Evolutionary conservation across 2,797 vertebrate species (phyloP), one percentile per base, ranked within the genome.

Genomic region (Prionace glauca): DNA sequence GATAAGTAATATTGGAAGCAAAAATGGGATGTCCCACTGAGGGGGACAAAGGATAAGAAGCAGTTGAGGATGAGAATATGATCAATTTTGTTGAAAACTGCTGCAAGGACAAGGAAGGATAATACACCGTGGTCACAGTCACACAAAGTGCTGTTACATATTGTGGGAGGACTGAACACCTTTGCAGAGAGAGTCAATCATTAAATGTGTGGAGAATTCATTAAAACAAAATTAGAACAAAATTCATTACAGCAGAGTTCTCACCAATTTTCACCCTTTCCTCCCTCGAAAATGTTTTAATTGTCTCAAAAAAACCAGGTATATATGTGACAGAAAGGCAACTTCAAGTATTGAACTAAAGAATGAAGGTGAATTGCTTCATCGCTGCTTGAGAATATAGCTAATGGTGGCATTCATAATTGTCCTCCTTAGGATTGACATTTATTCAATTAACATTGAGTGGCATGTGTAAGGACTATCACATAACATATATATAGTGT

Each of bases 161-260:
- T 32, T 62, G 56, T 60, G 56, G 87, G 26, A 90, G 87, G 26
- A n/a, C 4, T 86, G 84, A 86, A 50, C 24, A 62, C 41, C 29
- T 90, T 11, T 12, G 62, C 9, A 29, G 14, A 90, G 26, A 32
- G 26, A 62, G 29, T 60, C 50, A 88, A 29, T 90, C 62, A 29
- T 18, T 16, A 0, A 90, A 62, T n/a, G 10, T n/a, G 29, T 56
- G 26, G 29, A 62, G 60, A 90, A 65, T 90, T 29, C 56, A 65
- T 62, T 65, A 65, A 90, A 90, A 91, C 62, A 91, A 87, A 56
- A 60, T 60, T 60, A 90, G 50, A 90, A 90, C 60, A 90, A 86
- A 50, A 56, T 87, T 56, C 45, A 50, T 56, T 91, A n/a, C 29
- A 91, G n/a, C 26, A 62, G 22, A 62, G 62, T 65, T 91, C 88